Percentiles rank a stretch among this genome's conserved stretches.
Conservation (phyloP, 2,113 vertebrate species). For the Phalacrocorax brasilianus region DNA sequence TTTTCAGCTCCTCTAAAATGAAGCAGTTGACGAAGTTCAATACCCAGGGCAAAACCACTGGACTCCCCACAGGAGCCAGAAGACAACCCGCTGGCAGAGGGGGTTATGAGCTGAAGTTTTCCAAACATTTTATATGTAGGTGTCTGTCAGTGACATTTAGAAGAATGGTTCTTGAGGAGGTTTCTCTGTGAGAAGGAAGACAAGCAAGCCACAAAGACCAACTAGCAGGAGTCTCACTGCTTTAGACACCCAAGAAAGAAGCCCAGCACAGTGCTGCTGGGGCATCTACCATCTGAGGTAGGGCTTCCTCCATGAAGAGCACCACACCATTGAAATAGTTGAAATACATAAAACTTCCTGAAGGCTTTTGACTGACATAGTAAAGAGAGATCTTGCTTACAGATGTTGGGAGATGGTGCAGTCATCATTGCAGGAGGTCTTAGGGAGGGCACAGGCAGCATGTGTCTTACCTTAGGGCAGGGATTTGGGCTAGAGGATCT, state of each 20-base stretch:
- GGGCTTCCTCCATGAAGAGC: background rate
- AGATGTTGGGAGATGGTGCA: background rate
- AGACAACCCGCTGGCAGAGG: background rate
- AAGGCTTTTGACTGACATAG: background rate
- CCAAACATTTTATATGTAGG: background rate
- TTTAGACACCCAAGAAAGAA: background rate
- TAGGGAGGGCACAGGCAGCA: background rate
- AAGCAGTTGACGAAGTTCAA: background rate
- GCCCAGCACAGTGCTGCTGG: background rate
- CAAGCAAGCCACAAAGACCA: background rate
- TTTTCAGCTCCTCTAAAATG: background rate
- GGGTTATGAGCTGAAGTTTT: background rate
- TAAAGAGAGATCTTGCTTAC: background rate
- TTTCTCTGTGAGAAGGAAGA: background rate
- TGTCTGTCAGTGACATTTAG: background rate
- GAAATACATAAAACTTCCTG: background rate
- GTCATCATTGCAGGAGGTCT: background rate
- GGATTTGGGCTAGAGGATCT: background rate
- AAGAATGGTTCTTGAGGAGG: background rate
- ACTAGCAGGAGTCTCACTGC: background rate
- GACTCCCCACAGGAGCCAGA: background rate
- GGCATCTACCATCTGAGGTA: background rate
- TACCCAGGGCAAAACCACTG: background rate
- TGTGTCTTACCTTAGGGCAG: background rate
- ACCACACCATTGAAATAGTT: background rate